These are phyloP conservation scores for Sebastes minor DNA, from an alignment of 2,797 vertebrate genomes.

Conservation along the genomic window DNA sequence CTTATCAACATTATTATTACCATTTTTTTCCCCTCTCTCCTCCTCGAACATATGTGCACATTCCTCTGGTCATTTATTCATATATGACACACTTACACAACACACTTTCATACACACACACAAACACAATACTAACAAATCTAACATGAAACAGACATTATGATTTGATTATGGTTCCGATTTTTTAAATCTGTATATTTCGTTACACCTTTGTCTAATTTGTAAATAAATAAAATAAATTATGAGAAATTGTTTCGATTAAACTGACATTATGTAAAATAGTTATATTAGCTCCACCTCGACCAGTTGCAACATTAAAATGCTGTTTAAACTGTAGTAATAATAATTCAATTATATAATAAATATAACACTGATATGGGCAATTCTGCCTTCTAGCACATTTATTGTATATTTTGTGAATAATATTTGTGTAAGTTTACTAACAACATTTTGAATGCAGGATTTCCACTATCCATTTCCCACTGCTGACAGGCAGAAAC, in stretches of 20 bases:
- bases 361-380: background rate
- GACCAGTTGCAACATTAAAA: background rate
- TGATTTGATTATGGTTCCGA: fast-evolving
- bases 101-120: background rate
- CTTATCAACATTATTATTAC: no score
- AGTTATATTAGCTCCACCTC: background rate
- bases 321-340: background rate
- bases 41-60: background rate
- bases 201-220: no score
- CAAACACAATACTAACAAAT: background rate
- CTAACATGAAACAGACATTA: no score
- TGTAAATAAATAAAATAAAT: background rate
- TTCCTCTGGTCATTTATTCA: background rate
- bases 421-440: background rate
- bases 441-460: background rate
- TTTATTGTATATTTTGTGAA: background rate
- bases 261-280: background rate
- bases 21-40: background rate
- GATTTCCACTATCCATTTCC: background rate
- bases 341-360: background rate
- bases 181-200: no score
- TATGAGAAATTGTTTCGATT: background rate
- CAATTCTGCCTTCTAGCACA: background rate
- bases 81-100: background rate
- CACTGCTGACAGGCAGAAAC: background rate